Base-by-base conservation (phyloP, 2,113 vertebrate species). In the Lepus americanus region DNA sequence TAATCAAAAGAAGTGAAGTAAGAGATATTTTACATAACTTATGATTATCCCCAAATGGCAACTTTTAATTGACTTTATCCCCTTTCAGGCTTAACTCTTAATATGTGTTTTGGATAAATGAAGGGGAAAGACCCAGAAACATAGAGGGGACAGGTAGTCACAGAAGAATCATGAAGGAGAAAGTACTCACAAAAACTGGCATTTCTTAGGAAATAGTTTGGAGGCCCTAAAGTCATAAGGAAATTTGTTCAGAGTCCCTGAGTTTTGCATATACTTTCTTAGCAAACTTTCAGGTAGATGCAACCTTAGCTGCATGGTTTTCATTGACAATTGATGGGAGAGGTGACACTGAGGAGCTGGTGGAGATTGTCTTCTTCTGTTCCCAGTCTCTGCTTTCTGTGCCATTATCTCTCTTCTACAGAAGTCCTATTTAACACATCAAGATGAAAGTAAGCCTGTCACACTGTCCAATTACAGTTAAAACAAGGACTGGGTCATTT, bases 171-270 rank as follows among this genome's bases (percentile, higher is more conserved):
- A 5, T 9, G n/a, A 77, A n/a, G 83, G 31, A 63, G 33, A 87
- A 87, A 33, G 59, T 80, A 64, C 13, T 87, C 49, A 72, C 25
- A 61, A 87, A 94, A 90, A 61, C 25, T 67, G 29, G 4, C 55
- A 23, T 83, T 78, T 83, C 63, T 94, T 84, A 59, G 25, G 74
- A 83, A 90, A 83, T 7, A 80, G 67, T 93, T 78, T 81, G 9
- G 72, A 90, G 63, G 12, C 20, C 36, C 53, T 81, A 31, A 66
- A 92, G 73, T 12, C 31, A 51, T 23, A 44, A 10, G 29, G 64
- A 81, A 63, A 70, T 19, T 85, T 55, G 33, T 13, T 73, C 12
- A 4, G 29, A 73, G 22, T 81, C 10, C 39, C 49, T 51, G 70
- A 90, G 76, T 83, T 79, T 86, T 85, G 69, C 76, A 19, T 66